Evolutionary conservation across 2,797 vertebrate genomes (phyloP).

Genomic region (Thalassophryne amazonica): DNA sequence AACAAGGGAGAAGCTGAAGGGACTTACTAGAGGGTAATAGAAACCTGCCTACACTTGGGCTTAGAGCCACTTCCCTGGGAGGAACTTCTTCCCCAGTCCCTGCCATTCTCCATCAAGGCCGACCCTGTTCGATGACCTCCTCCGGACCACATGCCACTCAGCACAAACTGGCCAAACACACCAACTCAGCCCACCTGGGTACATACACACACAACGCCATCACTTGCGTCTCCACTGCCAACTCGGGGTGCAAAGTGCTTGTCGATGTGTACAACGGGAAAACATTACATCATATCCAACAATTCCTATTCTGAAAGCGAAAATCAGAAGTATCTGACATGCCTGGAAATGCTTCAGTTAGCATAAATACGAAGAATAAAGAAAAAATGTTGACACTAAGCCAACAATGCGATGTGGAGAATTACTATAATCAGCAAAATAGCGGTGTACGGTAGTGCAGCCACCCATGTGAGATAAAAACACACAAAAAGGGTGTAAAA

Average conservation of each 20-base stretch:
- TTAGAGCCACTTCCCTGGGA: constrained; percentile 42
- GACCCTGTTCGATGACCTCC: constrained; percentile 50
- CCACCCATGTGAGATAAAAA: constrained; percentile 48
- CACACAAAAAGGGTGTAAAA: constrained; percentile 46
- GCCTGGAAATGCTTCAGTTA: constrained; percentile 37
- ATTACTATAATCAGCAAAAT: constrained; percentile 51
- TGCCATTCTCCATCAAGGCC: constrained; percentile 35
- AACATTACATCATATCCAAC: constrained; percentile 51
- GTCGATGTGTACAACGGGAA: constrained; percentile 6
- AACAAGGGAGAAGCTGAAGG: no score
- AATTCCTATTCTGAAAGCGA: constrained; percentile 33
- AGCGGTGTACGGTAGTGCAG: constrained; percentile 40
- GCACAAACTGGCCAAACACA: constrained; percentile 24
- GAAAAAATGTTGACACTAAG: constrained; percentile 52
- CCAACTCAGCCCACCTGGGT: constrained; percentile 33
- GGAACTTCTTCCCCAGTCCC: constrained; percentile 44
- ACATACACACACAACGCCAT: constrained; percentile 9
- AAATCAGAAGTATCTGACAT: constrained; percentile 33
- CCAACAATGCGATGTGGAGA: constrained; percentile 45
- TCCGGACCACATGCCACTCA: constrained; percentile 41
- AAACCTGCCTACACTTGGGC: no score
- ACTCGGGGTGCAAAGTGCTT: neutral
- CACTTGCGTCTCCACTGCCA: neutral
- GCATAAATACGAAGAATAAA: constrained; percentile 51
- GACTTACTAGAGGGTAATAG: no score